Evolutionary conservation across 2,888 invertebrate species (phyloP).

Genomic region (Diogma glabrata): DNA sequence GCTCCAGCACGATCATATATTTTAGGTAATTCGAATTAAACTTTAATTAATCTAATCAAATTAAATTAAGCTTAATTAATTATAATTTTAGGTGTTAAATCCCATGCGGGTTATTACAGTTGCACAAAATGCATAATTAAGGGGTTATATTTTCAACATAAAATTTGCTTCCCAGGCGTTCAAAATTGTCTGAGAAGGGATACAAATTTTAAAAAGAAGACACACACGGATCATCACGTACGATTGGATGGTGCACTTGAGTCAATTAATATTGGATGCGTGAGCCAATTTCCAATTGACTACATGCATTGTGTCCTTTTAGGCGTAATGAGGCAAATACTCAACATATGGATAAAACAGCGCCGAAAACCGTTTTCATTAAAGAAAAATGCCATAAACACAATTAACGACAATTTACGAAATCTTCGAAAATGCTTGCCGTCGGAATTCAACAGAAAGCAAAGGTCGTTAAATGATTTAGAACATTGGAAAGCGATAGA

Average conservation of each 20-base stretch:
- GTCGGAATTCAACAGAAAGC: background rate
- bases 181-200: slow-evolving; percentile 15
- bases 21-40: slow-evolving; percentile 1
- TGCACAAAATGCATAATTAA: slow-evolving; percentile 18
- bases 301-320: no score
- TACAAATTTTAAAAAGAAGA: slow-evolving; percentile 14
- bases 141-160: slow-evolving; percentile 12
- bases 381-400: background rate
- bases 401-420: background rate
- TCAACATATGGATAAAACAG: slow-evolving; percentile 1
- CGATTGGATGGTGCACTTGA: slow-evolving; percentile 10
- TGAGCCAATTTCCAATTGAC: slow-evolving; percentile 14
- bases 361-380: background rate
- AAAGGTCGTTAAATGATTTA: background rate
- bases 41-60: no score
- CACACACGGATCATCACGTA: slow-evolving; percentile 16
- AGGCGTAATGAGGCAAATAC: slow-evolving; percentile 3
- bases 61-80: background rate
- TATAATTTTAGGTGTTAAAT: background rate
- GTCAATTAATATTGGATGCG: slow-evolving; percentile 12
- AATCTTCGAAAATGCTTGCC: background rate
- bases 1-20: background rate
- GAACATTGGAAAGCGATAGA: background rate
- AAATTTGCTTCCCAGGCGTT: slow-evolving; percentile 6
- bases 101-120: background rate